phyloP scores from a whole-genome alignment of 2,888 invertebrate species.

The Graphium colonna region DNA sequence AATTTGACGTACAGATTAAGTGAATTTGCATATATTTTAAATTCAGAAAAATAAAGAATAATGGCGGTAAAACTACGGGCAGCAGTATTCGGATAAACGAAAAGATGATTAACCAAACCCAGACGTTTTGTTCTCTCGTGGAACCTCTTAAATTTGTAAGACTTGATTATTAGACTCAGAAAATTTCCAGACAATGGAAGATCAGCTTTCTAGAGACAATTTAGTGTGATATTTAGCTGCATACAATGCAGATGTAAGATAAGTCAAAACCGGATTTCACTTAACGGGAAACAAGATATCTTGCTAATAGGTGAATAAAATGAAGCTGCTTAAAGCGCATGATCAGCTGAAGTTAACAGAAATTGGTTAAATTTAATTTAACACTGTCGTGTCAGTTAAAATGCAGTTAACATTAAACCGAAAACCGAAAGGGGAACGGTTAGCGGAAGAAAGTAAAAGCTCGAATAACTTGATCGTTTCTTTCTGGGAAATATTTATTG shows the following conservation, averaged over 20 bases:
- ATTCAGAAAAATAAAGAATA: too few species aligned
- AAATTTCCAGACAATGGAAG: background rate
- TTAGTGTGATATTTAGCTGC: slow-evolving; percentile 13
- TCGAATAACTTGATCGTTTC: background rate
- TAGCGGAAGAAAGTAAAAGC: slow-evolving; percentile 17
- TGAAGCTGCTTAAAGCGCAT: slow-evolving; percentile 1
- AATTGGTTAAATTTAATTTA: slow-evolving; percentile 7
- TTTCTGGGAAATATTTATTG: slow-evolving; percentile 4
- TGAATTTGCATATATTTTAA: too few species aligned
- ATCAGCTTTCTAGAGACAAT: slow-evolving; percentile 13
- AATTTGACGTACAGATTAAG: too few species aligned
- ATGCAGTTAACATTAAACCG: slow-evolving; percentile 1
- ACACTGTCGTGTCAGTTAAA: slow-evolving; percentile 19
- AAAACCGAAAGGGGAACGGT: background rate
- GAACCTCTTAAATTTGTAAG: background rate
- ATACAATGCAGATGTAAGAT: slow-evolving; percentile 16
- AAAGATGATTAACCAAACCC: too few species aligned
- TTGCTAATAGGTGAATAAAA: slow-evolving; percentile 15
- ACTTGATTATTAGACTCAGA: background rate
- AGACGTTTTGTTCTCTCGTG: too few species aligned
- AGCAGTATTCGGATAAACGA: too few species aligned
- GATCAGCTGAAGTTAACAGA: slow-evolving; percentile 1
- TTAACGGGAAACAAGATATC: slow-evolving; percentile 12
- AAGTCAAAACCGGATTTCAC: slow-evolving; percentile 7
- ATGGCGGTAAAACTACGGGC: too few species aligned